phyloP scores from a whole-genome alignment of 2,113 vertebrate species.

The Emydocephalus ijimae region DNA sequence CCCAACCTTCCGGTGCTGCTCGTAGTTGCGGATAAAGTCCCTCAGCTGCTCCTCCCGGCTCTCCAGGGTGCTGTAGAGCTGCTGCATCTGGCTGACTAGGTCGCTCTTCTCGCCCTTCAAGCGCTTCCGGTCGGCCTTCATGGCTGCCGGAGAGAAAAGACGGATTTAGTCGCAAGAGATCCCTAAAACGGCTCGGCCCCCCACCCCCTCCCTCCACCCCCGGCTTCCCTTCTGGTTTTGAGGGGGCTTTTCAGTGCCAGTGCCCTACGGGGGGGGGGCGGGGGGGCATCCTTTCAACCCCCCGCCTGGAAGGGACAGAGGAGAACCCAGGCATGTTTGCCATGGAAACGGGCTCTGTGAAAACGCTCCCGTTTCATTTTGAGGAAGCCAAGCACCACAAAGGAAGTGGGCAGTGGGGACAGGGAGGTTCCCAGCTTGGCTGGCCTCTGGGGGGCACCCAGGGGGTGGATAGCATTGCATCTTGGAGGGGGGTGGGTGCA shows the following conservation, averaged over 20 bases:
- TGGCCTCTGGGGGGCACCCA: too few species aligned
- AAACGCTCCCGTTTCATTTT: not conserved
- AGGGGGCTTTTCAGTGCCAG: too few species aligned
- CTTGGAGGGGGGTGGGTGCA: not conserved
- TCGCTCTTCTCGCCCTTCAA: constrained; percentile 93
- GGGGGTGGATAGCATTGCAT: not conserved
- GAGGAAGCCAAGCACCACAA: not conserved
- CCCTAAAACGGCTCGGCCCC: not conserved
- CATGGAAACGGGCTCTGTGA: not conserved
- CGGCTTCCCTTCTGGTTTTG: too few species aligned
- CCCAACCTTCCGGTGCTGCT: constrained; percentile 93
- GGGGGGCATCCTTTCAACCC: not conserved
- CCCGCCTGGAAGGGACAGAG: not conserved
- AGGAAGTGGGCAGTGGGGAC: not conserved
- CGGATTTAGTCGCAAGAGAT: rapidly evolving
- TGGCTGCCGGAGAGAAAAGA: constrained; percentile 71
- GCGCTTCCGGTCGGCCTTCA: constrained; percentile 95
- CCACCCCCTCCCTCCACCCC: rapidly evolving
- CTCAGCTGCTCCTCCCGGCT: constrained; percentile 96
- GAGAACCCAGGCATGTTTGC: not conserved
- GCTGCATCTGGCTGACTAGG: constrained; percentile 97
- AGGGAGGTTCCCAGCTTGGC: not conserved
- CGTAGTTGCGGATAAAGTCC: constrained; percentile 97
- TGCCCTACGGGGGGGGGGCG: not conserved
- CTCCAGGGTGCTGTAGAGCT: constrained; percentile 95